Base-by-base conservation (phyloP, 1,140 invertebrate genomes). In the Neocloeon triangulifer region DNA sequence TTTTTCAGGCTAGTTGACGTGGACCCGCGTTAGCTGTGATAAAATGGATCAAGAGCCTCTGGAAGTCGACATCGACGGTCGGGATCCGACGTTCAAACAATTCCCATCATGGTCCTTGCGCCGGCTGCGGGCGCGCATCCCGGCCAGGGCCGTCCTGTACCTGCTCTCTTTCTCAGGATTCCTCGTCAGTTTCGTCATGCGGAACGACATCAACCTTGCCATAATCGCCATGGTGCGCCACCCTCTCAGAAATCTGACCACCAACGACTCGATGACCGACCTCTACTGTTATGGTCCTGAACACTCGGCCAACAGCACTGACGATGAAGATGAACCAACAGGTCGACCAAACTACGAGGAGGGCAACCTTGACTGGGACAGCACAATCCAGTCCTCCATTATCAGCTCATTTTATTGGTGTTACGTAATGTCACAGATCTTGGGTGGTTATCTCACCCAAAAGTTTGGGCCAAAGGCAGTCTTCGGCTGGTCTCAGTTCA, bases 391-490 rank as follows among this genome's bases (percentile, higher is more conserved):
- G 42, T 64, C 64, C 1, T 50, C 62, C 12, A 70, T 75, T 27
- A 45, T 70, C 10, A 55, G 69, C 16, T 70, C 69, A 2, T 75
- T 75, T 43, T 74, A 70, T 49, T 73, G 69, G 69, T 71, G 68
- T 36, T 73, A 74, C 39, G 69, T 74, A 26, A 44, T 73, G 10
- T 69, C 68, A 0, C 71, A 74, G 53, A 30, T 41, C 21, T 62
- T 65, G 7, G 73, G 73, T 10, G 73, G 73, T 20, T 53, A 70
- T 34, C 59, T 78, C n/a, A 75, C 75, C 2, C 72, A 78, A 50
- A 57, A 64, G 40, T 71, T 77, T 45, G 77, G 78, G n/a, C 75
- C 75, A 4, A 78, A 78, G 47, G 53, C 61, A 2, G 70, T 79
- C 22, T 78, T 82, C 39, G 74, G 76, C 23, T 69, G 64, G 36